Evolutionary conservation across 2,797 vertebrate genomes (phyloP), one percentile per base, ranked within the genome.

Genomic region (Crocidura indochinensis): DNA sequence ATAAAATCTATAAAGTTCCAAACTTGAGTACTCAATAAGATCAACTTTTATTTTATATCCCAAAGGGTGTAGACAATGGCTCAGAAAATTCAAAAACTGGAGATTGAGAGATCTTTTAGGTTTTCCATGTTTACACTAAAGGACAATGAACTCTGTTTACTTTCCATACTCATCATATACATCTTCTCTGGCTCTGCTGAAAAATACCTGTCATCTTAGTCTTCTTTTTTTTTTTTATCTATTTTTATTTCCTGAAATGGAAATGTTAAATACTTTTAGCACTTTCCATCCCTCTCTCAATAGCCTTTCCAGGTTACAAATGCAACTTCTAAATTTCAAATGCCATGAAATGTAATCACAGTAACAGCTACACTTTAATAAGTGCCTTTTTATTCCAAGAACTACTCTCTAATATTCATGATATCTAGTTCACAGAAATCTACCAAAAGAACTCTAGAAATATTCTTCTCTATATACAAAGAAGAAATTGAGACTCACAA

Each of bases 251-350:
- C n/a, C n/a, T n/a, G 67, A 75, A 74, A 81, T 56, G 47, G 7
- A 17, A 75, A 71, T n/a, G 29, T 65, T 56, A 69, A 17, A 24
- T 47, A n/a, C 60, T 65, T 53, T n/a, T 10, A 73, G 44, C 44
- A 31, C 49, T 27, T 19, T 26, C 47, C 15, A 6, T 5, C 27
- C 26, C 6, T 24, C 82, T 79, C 75, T 84, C 72, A 29, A 7
- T n/a, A 83, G 11, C 14, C 64, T 91, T 85, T 15, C 68, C 64
- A 8, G 0, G 38, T 3, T 51, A 29, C 20, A 27, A 11, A 22
- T 1, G 7, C 72, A 44, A 64, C 44, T 87, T 88, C 10, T 11
- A 51, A 19, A 83, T 72, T 93, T 73, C 49, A 73, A 83, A 86
- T 71, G 56, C 47, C 68, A 68, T 0, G 31, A 46, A 87, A 87